Conservation (phyloP, 2,113 vertebrate genomes). For the Sciurus niger region DNA sequence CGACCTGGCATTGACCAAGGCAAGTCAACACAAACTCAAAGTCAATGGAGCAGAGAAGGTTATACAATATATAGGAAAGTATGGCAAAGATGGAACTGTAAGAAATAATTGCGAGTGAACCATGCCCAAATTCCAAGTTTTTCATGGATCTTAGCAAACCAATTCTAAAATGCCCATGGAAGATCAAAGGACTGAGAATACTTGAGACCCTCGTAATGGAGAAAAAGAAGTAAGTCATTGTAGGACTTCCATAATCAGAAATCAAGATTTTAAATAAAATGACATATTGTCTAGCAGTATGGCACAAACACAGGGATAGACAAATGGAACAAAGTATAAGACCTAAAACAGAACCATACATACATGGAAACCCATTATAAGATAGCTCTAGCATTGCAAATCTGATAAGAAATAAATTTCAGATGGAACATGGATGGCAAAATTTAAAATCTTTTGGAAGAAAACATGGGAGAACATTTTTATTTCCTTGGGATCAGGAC, state of each 20-base stretch:
- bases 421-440: neutral
- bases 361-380: neutral
- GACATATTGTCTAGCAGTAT: neutral
- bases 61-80: neutral
- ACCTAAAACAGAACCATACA: neutral
- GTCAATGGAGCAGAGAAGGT: neutral
- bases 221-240: neutral
- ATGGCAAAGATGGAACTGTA: neutral
- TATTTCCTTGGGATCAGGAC: neutral
- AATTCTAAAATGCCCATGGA: neutral
- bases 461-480: slow-evolving; percentile 52
- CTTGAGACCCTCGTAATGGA: slow-evolving; percentile 6
- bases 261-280: slow-evolving; percentile 2
- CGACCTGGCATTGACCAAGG: neutral
- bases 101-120: neutral
- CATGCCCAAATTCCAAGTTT: neutral
- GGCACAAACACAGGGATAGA: neutral
- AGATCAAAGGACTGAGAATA: neutral
- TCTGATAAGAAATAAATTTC: slow-evolving; percentile 6
- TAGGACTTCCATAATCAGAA: neutral
- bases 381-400: neutral
- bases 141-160: neutral
- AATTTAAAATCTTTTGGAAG: neutral
- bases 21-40: neutral
- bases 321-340: slow-evolving; percentile 16